phyloP scores from a whole-genome alignment of 1,140 invertebrate genomes.

The Trichogramma pretiosum region DNA sequence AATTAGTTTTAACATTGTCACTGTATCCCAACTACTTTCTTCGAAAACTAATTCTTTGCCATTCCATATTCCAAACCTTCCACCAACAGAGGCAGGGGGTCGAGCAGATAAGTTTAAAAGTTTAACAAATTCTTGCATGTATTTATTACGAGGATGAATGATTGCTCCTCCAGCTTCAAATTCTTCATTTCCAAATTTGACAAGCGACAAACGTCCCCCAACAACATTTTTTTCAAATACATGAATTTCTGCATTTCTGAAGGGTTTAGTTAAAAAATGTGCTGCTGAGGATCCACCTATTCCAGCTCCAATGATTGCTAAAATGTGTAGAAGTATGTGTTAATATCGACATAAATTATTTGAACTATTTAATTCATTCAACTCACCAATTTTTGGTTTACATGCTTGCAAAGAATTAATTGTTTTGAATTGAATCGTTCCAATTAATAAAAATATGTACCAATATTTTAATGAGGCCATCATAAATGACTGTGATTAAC shows the following conservation, averaged over 20 bases:
- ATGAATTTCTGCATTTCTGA: conserved; percentile 44
- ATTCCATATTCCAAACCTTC: conserved; percentile 45
- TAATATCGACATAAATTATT: conserved; percentile 2
- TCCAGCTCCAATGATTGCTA: conserved; percentile 57
- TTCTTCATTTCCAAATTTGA: conserved; percentile 41
- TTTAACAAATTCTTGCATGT: conserved; percentile 51
- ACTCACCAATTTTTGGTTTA: neutral
- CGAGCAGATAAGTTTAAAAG: conserved; percentile 19
- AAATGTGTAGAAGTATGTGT: conserved; percentile 1
- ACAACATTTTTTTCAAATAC: conserved; percentile 50
- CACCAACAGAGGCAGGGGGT: neutral
- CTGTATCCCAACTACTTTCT: conserved; percentile 42
- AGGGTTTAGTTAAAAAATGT: conserved; percentile 50
- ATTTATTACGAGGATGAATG: conserved; percentile 53
- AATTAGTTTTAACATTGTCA: conserved; percentile 45
- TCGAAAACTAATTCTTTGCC: conserved; percentile 48
- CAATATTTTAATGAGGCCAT: too few relatives aligned
- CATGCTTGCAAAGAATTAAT: neutral
- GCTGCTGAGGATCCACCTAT: conserved; percentile 55
- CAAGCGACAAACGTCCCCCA: conserved; percentile 52
- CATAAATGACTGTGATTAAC: too few relatives aligned
- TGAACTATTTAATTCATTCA: neutral
- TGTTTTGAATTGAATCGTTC: conserved; percentile 8
- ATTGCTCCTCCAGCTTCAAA: conserved; percentile 55
- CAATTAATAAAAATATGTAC: neutral